Evolutionary conservation across 2,113 vertebrate species (phyloP), one percentile per base, ranked within the genome.

Genomic region (Nothobranchius kuhntae): DNA sequence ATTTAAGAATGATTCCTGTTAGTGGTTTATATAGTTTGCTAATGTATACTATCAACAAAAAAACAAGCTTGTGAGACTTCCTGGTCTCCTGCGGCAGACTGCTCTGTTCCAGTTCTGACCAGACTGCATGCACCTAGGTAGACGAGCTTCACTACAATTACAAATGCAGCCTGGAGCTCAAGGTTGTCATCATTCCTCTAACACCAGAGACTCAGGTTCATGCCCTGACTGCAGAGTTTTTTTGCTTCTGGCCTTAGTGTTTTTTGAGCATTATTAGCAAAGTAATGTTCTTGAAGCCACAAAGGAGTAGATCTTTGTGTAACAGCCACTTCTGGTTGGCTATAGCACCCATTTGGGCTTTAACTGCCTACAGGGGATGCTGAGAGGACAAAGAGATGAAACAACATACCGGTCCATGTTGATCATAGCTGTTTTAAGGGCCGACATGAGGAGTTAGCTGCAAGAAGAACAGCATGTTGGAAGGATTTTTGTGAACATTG

Each of bases 81-180:
- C 48, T 68, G 13, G 24, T 77, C 13, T 68, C 63, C 50, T 21
- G 54, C 44, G 17, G 72, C 60, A 68, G 10, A 58, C 58, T 65
- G 51, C 13, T 14, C 26, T 61, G 52, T 72, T 83, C 53, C 52
- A 68, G 52, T 48, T 76, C 67, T 80, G 70, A 78, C 74, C 74
- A 75, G 9, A 72, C 73, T 59, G 35, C 61, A 77, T 53, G 30
- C 67, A 68, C 36, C n/a, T 14, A 84, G 53, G 62, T 71, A 74
- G 65, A 44, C 71, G 66, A 58, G 68, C 53, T 75, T 48, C 44
- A 40, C 67, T 81, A 67, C 46, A 80, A 79, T 78, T 83, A 73
- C 62, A 74, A 73, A 78, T 66, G 51, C 51, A 60, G 72, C 80
- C 75, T 61, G 63, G 67, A 75, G 72, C 42, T 6, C 54, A 9